phyloP scores from a whole-genome alignment of 2,797 vertebrate species.

The Cyclopterus lumpus region DNA sequence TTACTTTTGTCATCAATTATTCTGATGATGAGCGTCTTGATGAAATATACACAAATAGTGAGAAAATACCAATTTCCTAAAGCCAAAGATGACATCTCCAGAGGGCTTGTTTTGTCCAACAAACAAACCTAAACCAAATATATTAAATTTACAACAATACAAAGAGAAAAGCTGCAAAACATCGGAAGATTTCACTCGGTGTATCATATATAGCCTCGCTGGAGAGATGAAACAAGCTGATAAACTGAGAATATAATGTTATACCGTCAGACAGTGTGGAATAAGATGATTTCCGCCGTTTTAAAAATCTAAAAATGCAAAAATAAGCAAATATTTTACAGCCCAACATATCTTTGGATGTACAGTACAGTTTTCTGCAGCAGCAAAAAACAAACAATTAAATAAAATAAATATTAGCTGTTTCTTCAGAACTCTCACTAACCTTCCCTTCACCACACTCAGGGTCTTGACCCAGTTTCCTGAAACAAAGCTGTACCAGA shows the following conservation, averaged over 20 bases:
- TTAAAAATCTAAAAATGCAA: background rate
- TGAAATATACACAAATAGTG: background rate
- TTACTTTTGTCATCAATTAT: background rate
- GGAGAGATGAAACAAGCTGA: background rate
- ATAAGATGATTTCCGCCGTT: background rate
- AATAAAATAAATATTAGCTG: slow-evolving; percentile 3
- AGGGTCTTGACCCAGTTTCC: slow-evolving; percentile 42
- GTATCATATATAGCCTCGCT: background rate
- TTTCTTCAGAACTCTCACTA: slow-evolving; percentile 23
- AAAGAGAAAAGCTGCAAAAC: background rate
- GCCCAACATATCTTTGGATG: background rate
- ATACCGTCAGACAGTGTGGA: background rate
- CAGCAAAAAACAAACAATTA: background rate
- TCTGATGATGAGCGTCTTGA: background rate
- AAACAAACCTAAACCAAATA: background rate
- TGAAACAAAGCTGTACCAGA: background rate
- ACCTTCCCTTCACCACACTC: background rate
- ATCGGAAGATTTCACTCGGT: background rate
- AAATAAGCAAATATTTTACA: background rate
- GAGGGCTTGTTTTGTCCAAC: background rate
- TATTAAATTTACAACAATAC: background rate
- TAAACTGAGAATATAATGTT: background rate
- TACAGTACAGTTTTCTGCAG: background rate
- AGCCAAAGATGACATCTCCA: background rate
- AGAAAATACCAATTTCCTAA: background rate